Conservation (phyloP, 2,113 vertebrate genomes). For the Epinephelus moara region DNA sequence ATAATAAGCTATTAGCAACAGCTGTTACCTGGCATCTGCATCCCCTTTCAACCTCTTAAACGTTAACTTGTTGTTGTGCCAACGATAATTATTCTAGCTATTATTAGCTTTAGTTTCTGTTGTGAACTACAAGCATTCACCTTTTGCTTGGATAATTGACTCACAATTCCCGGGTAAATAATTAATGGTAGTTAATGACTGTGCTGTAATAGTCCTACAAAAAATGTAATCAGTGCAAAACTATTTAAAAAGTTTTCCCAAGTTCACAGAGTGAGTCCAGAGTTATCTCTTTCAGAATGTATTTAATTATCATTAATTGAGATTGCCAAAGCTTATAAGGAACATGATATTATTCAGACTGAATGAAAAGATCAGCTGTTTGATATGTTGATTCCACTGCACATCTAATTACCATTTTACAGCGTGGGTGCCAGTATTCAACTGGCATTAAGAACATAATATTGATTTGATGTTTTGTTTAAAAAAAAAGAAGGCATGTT, state of each 20-base stretch:
- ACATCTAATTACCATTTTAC: slow-evolving; percentile 47
- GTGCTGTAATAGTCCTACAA: background rate
- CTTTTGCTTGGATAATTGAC: slow-evolving; percentile 10
- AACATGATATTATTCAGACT: slow-evolving; percentile 22
- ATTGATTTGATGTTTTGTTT: background rate
- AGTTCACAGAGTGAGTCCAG: slow-evolving; percentile 15
- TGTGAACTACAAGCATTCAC: slow-evolving; percentile 3
- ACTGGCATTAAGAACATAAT: background rate
- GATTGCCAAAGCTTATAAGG: slow-evolving; percentile 35
- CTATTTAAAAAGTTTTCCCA: slow-evolving; percentile 19
- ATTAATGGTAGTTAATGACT: slow-evolving; percentile 16
- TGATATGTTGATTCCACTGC: slow-evolving; percentile 25
- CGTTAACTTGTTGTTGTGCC: background rate
- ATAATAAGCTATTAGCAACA: background rate
- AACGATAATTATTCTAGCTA: slow-evolving; percentile 5
- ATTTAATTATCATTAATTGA: slow-evolving; percentile 49
- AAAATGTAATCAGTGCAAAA: slow-evolving; percentile 11
- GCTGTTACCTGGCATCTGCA: background rate
- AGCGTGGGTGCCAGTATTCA: slow-evolving; percentile 1
- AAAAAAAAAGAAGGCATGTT: background rate
- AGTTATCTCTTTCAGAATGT: slow-evolving; percentile 29
- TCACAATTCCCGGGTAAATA: slow-evolving; percentile 12
- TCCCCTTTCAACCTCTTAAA: background rate
- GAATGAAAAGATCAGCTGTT: slow-evolving; percentile 50
- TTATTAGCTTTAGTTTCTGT: background rate